Evolutionary conservation across 2,113 vertebrate species (phyloP), one percentile per base, ranked within the genome.

Genomic region (Prunella himalayana): DNA sequence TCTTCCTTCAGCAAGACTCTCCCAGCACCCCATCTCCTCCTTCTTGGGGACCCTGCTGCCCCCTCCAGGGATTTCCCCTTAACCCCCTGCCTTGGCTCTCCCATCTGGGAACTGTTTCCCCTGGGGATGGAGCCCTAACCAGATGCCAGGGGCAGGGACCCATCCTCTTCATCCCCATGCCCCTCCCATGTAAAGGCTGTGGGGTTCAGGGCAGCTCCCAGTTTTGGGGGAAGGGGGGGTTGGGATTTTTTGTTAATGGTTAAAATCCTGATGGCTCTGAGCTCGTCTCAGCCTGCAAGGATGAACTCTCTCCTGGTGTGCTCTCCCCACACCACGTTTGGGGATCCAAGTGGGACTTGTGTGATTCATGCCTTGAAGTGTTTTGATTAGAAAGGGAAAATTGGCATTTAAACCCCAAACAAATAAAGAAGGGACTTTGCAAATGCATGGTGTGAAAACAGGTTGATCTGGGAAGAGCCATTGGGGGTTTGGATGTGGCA

Each of bases 311-410:
- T 23, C 8, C 4, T 0, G 3, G 3, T 6, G 10, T 9, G 9
- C 7, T 47, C 44, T 9, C 27, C 12, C 2, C 1, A 0, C 5
- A 0, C 17, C 0, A 0, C 1, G 4, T 53, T 10, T 25, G 30
- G 15, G 70, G 31, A 25, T 24, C 2, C 0, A 0, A 11, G 30
- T 2, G 7, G 33, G 27, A 12, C 13, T 3, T 1, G 37, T 4
- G 35, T 0, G 0, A 4, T 9, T 11, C 1, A 0, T 1, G 1
- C 23, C 35, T 54, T 37, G 33, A 18, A 70, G 41, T 1, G 3
- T 41, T 49, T 31, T 13, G 8, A 24, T 64, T 39, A 4, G 44
- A 69, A 65, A 33, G 28, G 33, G 19, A 49, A 79, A 80, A 69
- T 7, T 21, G 7, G 3, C 3, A 0, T 60, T 82, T 78, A 60